A percentile compares a stretch with the other conserved stretches of the same genome.
Conservation (phyloP, 2,113 vertebrate species). For the Chascanopsetta lugubris region DNA sequence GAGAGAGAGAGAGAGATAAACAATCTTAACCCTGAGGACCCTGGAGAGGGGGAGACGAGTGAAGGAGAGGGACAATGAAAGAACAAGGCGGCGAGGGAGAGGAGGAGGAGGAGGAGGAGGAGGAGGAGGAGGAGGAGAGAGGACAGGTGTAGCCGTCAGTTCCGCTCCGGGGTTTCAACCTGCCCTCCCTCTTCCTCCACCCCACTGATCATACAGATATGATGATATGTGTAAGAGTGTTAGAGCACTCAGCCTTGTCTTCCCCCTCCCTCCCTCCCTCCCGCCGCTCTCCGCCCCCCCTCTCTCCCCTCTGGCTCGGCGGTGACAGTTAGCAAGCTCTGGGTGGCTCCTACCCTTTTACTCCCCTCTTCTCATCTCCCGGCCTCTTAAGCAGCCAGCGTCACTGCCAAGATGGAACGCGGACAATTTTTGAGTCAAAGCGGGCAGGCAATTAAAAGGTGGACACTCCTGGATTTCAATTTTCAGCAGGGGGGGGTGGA, state of each 20-base stretch:
- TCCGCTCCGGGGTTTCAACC: conserved; percentile 74
- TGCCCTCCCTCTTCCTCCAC: conserved; percentile 71
- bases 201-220: conserved; percentile 82
- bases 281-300: too few relatives aligned
- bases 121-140: conserved; percentile 63
- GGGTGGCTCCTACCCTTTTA: conserved; percentile 71
- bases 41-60: conserved; percentile 43
- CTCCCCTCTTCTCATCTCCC: conserved; percentile 59
- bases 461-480: conserved; percentile 43
- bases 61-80: conserved; percentile 51
- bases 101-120: conserved; percentile 63
- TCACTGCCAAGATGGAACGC: conserved; percentile 46
- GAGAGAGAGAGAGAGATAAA: conserved; percentile 75
- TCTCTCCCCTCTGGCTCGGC: conserved; percentile 66
- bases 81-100: conserved; percentile 62
- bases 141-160: conserved; percentile 82
- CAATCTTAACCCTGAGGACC: conserved; percentile 75
- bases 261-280: conserved; percentile 49
- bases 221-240: conserved; percentile 82
- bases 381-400: conserved; percentile 57
- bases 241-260: conserved; percentile 78
- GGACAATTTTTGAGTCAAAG: conserved; percentile 62
- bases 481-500: conserved; percentile 36
- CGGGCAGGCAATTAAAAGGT: conserved; percentile 58
- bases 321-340: conserved; percentile 76